phyloP scores from a whole-genome alignment of 2,113 vertebrate genomes.

The Caranx melampygus region DNA sequence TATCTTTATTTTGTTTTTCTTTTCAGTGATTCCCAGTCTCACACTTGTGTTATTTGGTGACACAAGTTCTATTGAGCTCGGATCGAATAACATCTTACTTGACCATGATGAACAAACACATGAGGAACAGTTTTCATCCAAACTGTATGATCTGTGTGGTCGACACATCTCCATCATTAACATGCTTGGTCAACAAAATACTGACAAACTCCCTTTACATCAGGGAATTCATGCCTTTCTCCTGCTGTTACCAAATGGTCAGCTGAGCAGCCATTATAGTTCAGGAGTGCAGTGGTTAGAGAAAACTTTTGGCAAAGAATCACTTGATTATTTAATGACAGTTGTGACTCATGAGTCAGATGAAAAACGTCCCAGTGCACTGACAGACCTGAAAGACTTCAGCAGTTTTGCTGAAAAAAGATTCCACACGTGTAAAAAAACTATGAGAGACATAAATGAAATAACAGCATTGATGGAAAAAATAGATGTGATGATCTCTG shows the following conservation, averaged over 20 bases:
- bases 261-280: constrained; percentile 20
- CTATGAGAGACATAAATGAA: constrained; percentile 26
- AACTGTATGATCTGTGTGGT: constrained; percentile 48
- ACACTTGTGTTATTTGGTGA: constrained; percentile 57
- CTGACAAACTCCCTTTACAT: background rate
- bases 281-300: constrained; percentile 41
- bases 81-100: constrained; percentile 39
- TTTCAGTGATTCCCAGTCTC: constrained; percentile 9
- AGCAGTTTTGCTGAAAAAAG: constrained; percentile 33
- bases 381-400: constrained; percentile 25
- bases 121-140: constrained; percentile 1
- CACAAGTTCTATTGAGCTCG: constrained; percentile 23
- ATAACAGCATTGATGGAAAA: constrained; percentile 38
- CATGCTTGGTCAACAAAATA: constrained; percentile 35
- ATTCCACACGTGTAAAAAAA: constrained; percentile 37
- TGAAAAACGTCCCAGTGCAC: background rate
- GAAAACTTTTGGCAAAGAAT: constrained; percentile 30
- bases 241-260: constrained; percentile 46
- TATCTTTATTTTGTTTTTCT: no score
- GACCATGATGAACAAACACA: constrained; percentile 11
- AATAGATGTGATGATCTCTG: constrained; percentile 49
- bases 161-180: constrained; percentile 40
- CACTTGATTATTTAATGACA: constrained; percentile 38
- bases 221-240: constrained; percentile 29
- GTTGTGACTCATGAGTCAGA: constrained; percentile 33